Evolutionary conservation across 1,140 invertebrate genomes (phyloP).

Genomic region (Monochamus saltuarius): DNA sequence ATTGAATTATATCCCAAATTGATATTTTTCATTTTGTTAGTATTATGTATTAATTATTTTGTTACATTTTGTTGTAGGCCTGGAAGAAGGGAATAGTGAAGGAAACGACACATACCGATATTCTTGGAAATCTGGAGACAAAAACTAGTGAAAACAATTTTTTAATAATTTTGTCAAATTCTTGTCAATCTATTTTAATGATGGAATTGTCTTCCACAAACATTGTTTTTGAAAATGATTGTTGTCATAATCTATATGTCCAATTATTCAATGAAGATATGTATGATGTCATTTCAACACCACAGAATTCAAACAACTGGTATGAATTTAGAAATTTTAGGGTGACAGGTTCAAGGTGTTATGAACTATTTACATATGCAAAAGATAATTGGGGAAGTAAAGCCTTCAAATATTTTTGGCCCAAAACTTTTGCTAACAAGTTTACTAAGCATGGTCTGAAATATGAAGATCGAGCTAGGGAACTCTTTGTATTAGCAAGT

Average conservation of each 20-base stretch:
- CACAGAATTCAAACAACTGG: neutral
- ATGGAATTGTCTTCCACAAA: neutral
- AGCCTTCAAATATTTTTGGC: slow-evolving; percentile 2
- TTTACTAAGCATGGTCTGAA: slow-evolving; percentile 6
- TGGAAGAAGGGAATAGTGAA: neutral
- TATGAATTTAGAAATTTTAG: slow-evolving; percentile 4
- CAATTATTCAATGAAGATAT: neutral
- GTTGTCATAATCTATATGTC: neutral
- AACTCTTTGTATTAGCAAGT: no score
- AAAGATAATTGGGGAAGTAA: neutral
- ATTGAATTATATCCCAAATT: no score
- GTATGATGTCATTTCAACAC: neutral
- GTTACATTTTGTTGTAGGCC: neutral
- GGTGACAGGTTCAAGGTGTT: slow-evolving; percentile 6
- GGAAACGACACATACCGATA: neutral
- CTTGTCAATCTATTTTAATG: neutral
- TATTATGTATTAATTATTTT: neutral
- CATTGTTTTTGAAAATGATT: neutral
- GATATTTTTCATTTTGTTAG: no score
- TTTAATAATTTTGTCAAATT: neutral
- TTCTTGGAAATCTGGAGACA: neutral
- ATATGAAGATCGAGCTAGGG: slow-evolving; percentile 4
- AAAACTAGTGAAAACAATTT: neutral
- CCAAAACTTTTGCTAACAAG: slow-evolving; percentile 4
- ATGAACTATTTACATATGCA: neutral